Evolutionary conservation across 2,888 invertebrate species (phyloP).

Genomic region (Lasioglossum zephyrum): DNA sequence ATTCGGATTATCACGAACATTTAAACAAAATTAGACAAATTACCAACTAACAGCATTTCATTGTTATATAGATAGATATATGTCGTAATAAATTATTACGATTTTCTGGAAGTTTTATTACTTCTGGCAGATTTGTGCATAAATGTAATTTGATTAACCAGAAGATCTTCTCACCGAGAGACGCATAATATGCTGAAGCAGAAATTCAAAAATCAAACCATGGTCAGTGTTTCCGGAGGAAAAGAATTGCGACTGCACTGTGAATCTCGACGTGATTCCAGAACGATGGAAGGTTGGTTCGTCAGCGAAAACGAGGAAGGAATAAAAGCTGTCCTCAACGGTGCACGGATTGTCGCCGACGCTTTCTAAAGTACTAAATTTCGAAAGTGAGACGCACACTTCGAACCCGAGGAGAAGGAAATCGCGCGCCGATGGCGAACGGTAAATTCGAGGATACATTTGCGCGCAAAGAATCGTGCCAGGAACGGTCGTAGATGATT

Average conservation of each 20-base stretch:
- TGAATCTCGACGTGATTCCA: background rate
- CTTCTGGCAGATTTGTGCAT: too few species aligned
- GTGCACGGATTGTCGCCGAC: background rate
- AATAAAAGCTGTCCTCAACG: background rate
- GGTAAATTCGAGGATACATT: conserved; percentile 27
- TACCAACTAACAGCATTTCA: too few species aligned
- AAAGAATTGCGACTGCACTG: background rate
- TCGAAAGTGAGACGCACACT: background rate
- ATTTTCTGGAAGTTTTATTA: too few species aligned
- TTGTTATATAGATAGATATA: too few species aligned
- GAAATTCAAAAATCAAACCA: background rate
- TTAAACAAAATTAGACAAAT: too few species aligned
- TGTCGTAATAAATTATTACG: too few species aligned
- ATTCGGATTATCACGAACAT: too few species aligned
- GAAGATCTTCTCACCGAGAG: background rate
- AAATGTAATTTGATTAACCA: too few species aligned
- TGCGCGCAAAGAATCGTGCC: conserved; percentile 23
- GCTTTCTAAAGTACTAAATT: background rate
- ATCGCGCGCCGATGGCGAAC: conserved; percentile 11
- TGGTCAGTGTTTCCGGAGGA: background rate
- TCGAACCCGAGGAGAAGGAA: background rate
- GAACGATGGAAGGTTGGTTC: background rate
- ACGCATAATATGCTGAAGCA: background rate
- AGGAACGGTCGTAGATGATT: conserved; percentile 28
- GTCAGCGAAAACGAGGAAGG: background rate